Conservation (phyloP, 2,797 vertebrate genomes). For the Lacerta viridis region DNA sequence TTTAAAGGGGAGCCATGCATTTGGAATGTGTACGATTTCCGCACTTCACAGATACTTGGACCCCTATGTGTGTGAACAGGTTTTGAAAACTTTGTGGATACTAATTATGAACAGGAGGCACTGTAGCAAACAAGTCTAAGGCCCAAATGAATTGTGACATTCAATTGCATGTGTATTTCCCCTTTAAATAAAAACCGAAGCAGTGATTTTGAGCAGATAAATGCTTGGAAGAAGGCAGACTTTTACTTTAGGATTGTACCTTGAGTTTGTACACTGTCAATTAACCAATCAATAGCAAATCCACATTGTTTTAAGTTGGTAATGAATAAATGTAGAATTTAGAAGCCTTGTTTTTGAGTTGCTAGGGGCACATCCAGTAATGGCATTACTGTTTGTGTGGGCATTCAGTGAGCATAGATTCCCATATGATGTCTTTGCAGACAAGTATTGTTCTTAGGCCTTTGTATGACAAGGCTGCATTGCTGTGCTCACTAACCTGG, state of each 20-base stretch:
- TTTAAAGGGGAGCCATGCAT: conserved; percentile 31
- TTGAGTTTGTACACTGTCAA: conserved; percentile 10
- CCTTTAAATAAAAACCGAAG: neutral
- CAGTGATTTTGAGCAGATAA: neutral
- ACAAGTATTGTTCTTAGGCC: neutral
- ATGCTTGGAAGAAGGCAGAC: no score
- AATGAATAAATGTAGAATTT: conserved; percentile 21
- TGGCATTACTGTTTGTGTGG: conserved; percentile 9
- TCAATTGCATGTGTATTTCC: neutral
- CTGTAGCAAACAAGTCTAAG: neutral
- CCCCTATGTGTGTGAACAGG: neutral
- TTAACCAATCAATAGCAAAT: neutral
- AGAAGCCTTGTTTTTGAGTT: conserved; percentile 11
- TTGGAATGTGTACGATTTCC: neutral
- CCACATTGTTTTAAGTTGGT: conserved; percentile 9
- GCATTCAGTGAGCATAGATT: neutral
- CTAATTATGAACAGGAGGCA: neutral
- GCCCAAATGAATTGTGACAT: neutral
- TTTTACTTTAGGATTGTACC: neutral
- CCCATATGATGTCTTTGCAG: neutral
- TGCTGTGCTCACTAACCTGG: no score
- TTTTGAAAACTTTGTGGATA: no score
- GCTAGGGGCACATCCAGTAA: neutral
- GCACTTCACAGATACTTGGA: neutral
- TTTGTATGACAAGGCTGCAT: neutral